These are phyloP conservation scores for Araneus ventricosus DNA, from an alignment of 1,140 invertebrate species.

Conservation along the genomic window DNA sequence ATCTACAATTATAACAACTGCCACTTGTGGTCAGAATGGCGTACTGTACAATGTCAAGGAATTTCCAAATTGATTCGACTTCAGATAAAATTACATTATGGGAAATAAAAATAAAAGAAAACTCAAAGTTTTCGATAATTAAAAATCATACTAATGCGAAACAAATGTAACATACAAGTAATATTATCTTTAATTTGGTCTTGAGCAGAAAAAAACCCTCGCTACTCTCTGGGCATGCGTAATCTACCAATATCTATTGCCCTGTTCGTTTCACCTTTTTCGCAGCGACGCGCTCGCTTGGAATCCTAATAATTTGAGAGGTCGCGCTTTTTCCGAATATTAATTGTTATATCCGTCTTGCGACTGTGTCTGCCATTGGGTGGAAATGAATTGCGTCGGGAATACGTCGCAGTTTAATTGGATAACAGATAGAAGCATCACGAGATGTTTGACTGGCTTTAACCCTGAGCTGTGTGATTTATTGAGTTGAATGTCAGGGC, in stretches of 20 bases:
- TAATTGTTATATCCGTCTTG: neutral
- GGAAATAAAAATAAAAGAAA: too few species aligned
- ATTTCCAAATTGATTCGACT: too few species aligned
- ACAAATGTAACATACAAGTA: neutral
- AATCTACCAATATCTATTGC: neutral
- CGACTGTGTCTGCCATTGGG: neutral
- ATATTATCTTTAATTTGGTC: neutral
- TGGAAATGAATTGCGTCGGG: neutral
- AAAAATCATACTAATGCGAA: too few species aligned
- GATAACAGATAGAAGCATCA: neutral
- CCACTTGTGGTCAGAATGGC: too few species aligned
- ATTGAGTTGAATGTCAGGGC: neutral
- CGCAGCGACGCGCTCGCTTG: constrained; percentile 45
- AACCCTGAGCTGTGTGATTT: neutral
- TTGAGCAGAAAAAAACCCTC: neutral
- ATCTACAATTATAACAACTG: too few species aligned
- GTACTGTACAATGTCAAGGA: too few species aligned
- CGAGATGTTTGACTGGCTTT: neutral
- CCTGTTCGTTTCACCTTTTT: neutral
- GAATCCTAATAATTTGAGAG: constrained; percentile 12
- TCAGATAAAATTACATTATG: too few species aligned
- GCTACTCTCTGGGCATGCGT: neutral
- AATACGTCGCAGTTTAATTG: neutral
- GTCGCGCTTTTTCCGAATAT: constrained; percentile 22
- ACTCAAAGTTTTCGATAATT: too few species aligned